Evolutionary conservation across 1,140 invertebrate species (phyloP), one percentile per base, ranked within the genome.

Genomic region (Artemia franciscana): DNA sequence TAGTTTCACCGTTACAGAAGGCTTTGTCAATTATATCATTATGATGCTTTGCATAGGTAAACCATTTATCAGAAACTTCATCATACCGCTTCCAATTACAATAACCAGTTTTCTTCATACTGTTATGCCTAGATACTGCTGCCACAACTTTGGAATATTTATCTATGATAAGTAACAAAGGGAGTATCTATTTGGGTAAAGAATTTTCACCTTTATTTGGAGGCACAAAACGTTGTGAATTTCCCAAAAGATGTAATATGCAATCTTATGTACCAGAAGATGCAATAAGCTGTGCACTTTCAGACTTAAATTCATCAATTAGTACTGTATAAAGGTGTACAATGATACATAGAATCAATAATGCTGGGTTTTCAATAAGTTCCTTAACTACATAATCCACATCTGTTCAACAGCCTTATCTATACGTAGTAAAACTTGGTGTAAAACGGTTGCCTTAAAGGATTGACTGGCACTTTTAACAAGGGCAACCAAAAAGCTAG

Each of bases 71-170:
- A 9, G 80, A 82, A 15, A 81, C 80, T 24, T 88, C 77, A 70
- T 91, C 87, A 71, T 87, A 90, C 86, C 86, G 91, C 68, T 87
- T 86, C 88, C 88, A 91, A 2, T 78, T 71, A 56, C 80, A 77
- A 57, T 75, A 77, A 65, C 67, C 74, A 60, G 73, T 82, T 65
- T 79, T 78, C 62, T 84, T 79, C 74, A 89, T 82, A 4, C 80
- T 74, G 26, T 78, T 75, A 70, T 85, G 85, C 28, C 86, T 75
- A 63, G 81, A 78, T 0, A 83, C 82, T 3, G 82, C 78, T 59
- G 83, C 75, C 21, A 84, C 79, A 7, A 88, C 80, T 73, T 88
- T 91, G 62, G 90, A 86, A 67, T 86, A 81, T 24, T 85, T 77
- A 71, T 92, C 88, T 21, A 92, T 77, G 0, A 91, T 72, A 2